Base-by-base conservation (phyloP, 2,113 vertebrate genomes). In the Willisornis vidua region DNA sequence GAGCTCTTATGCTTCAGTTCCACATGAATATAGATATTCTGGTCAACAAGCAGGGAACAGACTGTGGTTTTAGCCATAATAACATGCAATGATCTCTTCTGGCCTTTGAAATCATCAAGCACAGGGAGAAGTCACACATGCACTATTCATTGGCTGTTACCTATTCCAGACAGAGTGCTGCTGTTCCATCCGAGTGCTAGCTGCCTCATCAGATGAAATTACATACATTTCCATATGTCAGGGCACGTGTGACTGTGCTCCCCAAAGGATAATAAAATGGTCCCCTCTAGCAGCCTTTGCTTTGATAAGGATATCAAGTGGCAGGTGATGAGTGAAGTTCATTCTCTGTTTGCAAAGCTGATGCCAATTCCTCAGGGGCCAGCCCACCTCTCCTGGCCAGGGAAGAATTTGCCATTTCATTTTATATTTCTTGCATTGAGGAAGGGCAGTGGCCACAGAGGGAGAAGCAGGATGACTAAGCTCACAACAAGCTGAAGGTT, bases 181-280 rank as follows among this genome's bases (percentile, higher is more conserved):
- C 79, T 94, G 23, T 84, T 97, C 93, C 73, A 59, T 65, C 92
- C 57, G 90, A 96, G 93, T 81, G 72, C 81, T 95, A 55, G 77
- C 89, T 95, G 93, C 93, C 94, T 97, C 91, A 83, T 88, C 78
- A 74, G 86, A 93, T 97, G 89, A 94, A 96, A 79, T 96, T 37
- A 6, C 77, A 71, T 90, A 75, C 85, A 49, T 88, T 96, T 96
- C 96, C 94, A 82, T 94, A 93, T 87, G 77, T 87, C 90, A 94
- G 86, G 77, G 74, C 54, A 87, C 87, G 95, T 95, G 94, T 96
- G 97, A 78, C 91, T 76, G 45, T 20, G 55, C 62, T 97, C 89
- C 96, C 59, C 2, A 78, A 73, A 96, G 94, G 85, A 65, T 93
- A 81, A 94, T 93, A 92, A 92, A 85, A 90, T 26, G 49, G 75